Evolutionary conservation across 2,113 vertebrate species (phyloP), one percentile per base, ranked within the genome.

Genomic region (Lepidiolamprologus cunningtoni): DNA sequence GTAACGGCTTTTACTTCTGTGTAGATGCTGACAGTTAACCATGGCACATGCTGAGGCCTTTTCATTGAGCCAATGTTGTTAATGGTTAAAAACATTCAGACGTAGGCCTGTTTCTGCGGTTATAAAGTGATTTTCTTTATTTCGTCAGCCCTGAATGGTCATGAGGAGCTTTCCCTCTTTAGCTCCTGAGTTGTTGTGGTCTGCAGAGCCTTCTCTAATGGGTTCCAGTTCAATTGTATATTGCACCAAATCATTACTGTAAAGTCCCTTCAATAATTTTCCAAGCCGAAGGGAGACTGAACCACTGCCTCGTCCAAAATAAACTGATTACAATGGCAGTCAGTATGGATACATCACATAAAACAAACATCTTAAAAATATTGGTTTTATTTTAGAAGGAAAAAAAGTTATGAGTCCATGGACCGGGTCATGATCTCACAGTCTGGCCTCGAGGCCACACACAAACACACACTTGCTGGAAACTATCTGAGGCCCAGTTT

Each of bases 401-500:
- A 7, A 47, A 26, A 42, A 23, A 26, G 14, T 47, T 17, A 4
- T 10, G 42, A 47, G 21, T 16, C 23, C 40, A 47, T 23, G 42
- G 58, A 11, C 16, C 16, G 1, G 58, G 23, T 28, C 23, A 47
- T 19, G 23, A 4, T 47, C 42, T 19, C 9, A 42, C 31, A 37
- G 61, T 13, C 61, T 66, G 61, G 19, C 33, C 19, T n/a, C 0
- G n/a, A 61, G 57, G 28, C 28, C 11, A 2, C 21, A 16, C 5
- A 14, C 10, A 8, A 3, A 55, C 33, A 10, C n/a, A 61, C n/a
- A 2, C 40, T 12, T 21, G 5, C 5, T 13, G 4, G 7, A 12
- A 58, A 21, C 94, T 97, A 98, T 97, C 98, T 96, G 17, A 99
- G 97, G 19, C 98, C 98, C n/a, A 98, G 88, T 42, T 98, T 98